Conservation (phyloP, 2,888 invertebrate genomes). For the Tuta absoluta region DNA sequence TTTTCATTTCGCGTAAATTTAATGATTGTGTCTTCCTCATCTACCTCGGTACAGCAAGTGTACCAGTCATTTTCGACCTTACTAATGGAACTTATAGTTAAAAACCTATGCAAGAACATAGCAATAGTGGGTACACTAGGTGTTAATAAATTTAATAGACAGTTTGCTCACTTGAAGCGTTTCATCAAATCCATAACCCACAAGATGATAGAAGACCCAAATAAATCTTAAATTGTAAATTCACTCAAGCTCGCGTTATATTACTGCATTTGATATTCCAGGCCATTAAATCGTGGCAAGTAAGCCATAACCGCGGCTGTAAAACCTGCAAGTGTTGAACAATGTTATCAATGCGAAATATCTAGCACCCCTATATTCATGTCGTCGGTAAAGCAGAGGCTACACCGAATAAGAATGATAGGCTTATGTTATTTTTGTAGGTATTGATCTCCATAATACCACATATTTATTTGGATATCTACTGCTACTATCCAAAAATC, state of each 20-base stretch:
- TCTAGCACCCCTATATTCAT: constrained; percentile 56
- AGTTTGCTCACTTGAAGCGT: too few species aligned
- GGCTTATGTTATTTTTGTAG: too few species aligned
- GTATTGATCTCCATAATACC: too few species aligned
- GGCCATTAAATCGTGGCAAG: constrained; percentile 12
- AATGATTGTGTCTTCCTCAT: background rate
- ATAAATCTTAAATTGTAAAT: constrained; percentile 11
- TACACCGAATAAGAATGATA: background rate
- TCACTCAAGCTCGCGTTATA: background rate
- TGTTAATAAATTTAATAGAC: too few species aligned
- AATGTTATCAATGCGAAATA: constrained; percentile 73
- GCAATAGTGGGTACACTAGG: too few species aligned
- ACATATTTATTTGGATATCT: too few species aligned
- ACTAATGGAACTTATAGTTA: too few species aligned
- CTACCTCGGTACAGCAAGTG: too few species aligned
- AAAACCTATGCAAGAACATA: too few species aligned
- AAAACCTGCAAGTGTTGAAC: constrained; percentile 51
- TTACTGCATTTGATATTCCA: constrained; percentile 19
- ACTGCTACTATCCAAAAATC: too few species aligned
- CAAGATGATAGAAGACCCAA: background rate
- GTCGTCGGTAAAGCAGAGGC: constrained; percentile 32
- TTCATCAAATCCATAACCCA: too few species aligned
- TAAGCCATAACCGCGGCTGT: constrained; percentile 9
- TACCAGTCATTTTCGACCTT: too few species aligned
- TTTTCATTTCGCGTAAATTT: background rate